These are phyloP conservation scores for Aurelia aurita DNA, from an alignment of 30 jellyfish, hydroid and myxozoan species.

Conservation along the genomic window DNA sequence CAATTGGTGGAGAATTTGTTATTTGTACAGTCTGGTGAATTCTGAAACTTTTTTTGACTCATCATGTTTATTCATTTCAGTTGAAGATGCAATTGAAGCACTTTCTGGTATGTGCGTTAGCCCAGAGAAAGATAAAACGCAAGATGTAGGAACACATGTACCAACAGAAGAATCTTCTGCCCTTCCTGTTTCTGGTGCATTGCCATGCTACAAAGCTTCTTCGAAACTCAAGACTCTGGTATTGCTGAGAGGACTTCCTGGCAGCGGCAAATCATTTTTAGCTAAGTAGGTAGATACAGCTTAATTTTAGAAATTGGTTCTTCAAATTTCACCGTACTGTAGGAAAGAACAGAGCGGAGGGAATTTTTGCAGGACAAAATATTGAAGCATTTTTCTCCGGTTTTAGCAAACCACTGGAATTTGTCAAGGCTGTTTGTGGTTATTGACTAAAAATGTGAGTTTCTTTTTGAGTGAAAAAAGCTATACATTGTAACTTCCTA, in stretches of 20 bases:
- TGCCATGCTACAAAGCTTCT: not conserved
- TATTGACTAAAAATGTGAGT: too few species aligned
- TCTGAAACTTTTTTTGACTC: not conserved
- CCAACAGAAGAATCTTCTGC: too few species aligned
- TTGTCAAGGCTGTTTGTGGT: too few species aligned
- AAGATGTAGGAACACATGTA: not conserved
- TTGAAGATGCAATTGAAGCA: slow-evolving; percentile 22
- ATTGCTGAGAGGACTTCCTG: slow-evolving; percentile 88
- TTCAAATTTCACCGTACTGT: too few species aligned
- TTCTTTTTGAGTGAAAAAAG: too few species aligned
- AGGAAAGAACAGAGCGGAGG: too few species aligned
- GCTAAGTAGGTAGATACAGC: slow-evolving; percentile 58
- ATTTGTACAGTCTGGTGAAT: too few species aligned
- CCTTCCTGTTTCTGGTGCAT: too few species aligned
- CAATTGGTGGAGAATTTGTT: too few species aligned
- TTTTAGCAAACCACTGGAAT: too few species aligned
- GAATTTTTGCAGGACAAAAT: not conserved
- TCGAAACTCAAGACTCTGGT: slow-evolving; percentile 21
- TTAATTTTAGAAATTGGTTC: not conserved
- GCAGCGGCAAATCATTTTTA: slow-evolving; percentile 78
- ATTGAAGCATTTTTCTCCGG: too few species aligned
- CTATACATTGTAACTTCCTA: too few species aligned
- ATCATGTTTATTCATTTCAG: not conserved
- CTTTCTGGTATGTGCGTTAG: slow-evolving; percentile 24
- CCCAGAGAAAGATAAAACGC: slow-evolving; percentile 11